Conservation (phyloP, 2,113 vertebrate species). For the Hippocampus barbouri region DNA sequence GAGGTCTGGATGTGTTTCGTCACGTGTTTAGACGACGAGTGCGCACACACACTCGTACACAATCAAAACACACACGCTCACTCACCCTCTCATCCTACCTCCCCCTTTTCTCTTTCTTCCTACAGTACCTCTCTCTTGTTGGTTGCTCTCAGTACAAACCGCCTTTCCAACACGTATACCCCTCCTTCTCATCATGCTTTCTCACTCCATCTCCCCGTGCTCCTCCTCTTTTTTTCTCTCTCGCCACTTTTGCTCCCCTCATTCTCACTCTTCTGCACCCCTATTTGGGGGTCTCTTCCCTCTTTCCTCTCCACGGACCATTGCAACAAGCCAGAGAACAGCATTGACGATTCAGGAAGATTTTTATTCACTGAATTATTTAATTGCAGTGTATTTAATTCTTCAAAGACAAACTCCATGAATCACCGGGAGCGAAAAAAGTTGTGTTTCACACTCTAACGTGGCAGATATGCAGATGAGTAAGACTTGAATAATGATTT, state of each 20-base stretch:
- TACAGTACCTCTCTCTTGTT: not conserved
- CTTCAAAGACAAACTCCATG: conserved; percentile 24
- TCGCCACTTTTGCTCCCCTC: conserved; percentile 7
- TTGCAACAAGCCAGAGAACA: conserved; percentile 25
- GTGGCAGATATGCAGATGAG: conserved; percentile 33
- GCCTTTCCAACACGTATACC: not conserved
- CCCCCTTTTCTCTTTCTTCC: conserved; percentile 21
- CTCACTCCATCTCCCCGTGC: conserved; percentile 7
- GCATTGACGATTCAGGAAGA: conserved; percentile 51
- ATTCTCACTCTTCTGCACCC: not conserved
- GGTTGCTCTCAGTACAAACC: not conserved
- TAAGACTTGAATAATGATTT: conserved; percentile 24
- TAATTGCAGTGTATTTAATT: conserved; percentile 35
- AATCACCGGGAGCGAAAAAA: conserved; percentile 27
- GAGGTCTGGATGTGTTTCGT: conserved; percentile 55
- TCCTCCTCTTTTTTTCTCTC: conserved; percentile 20
- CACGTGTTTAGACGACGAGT: conserved; percentile 55
- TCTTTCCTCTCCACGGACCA: conserved; percentile 20
- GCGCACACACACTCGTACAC: conserved; percentile 19
- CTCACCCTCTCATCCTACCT: conserved; percentile 35
- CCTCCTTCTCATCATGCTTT: not conserved
- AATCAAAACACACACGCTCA: conserved; percentile 6
- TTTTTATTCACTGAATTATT: conserved; percentile 56
- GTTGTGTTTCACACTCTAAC: conserved; percentile 32
- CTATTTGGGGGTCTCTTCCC: conserved; percentile 13